Evolutionary conservation across 2,888 invertebrate species (phyloP).

Genomic region (Aporophyla nigra): DNA sequence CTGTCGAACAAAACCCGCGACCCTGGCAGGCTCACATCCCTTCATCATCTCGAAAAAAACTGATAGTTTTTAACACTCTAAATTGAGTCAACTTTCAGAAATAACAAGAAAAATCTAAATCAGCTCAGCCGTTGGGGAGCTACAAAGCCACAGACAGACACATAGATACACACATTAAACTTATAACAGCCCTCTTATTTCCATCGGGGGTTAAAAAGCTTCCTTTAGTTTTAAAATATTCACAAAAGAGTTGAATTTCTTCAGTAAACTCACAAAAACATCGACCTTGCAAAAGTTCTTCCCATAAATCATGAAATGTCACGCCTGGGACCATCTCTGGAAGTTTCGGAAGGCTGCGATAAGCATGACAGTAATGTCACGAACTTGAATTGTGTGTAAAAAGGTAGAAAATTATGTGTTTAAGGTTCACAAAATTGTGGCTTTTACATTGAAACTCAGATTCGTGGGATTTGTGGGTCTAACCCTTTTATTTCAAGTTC

Average conservation of each 20-base stretch:
- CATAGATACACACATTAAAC: too few relatives aligned
- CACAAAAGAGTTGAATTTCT: background rate
- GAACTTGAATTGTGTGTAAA: constrained; percentile 47
- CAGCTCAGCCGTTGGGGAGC: too few relatives aligned
- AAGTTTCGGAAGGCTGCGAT: constrained; percentile 52
- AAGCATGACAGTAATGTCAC: constrained; percentile 49
- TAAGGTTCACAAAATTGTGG: background rate
- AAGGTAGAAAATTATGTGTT: constrained; percentile 39
- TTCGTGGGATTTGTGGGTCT: background rate
- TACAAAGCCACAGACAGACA: too few relatives aligned
- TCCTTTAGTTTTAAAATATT: background rate
- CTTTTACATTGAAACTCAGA: background rate
- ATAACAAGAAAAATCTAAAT: too few relatives aligned
- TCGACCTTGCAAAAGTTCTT: constrained; percentile 13
- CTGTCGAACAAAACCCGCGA: too few relatives aligned
- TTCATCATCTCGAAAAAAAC: too few relatives aligned
- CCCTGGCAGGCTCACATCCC: too few relatives aligned
- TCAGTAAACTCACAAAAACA: constrained; percentile 26
- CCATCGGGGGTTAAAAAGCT: background rate
- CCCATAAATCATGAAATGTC: constrained; percentile 48
- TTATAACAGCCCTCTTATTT: too few relatives aligned
- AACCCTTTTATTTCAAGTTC: background rate
- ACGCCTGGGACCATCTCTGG: constrained; percentile 28
- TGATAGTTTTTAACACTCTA: too few relatives aligned
- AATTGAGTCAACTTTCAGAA: too few relatives aligned